Base-by-base conservation (phyloP, 1,140 invertebrate genomes). In the Ruditapes philippinarum region DNA sequence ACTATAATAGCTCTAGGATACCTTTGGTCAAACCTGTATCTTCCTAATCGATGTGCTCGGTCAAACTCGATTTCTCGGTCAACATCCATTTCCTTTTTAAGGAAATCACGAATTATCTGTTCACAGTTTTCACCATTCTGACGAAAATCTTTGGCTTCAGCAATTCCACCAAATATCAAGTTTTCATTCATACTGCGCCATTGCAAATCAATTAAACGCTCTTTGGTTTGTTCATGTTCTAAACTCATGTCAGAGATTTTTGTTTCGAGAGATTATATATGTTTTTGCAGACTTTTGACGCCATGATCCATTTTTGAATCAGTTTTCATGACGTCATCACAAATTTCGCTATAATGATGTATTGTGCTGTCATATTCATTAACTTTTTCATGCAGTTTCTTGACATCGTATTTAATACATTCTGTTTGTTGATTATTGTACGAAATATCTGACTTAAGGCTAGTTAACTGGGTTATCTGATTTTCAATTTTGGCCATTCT, bases 1-100 rank as follows among this genome's bases (percentile, higher is more conserved):
- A 38, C 51, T n/a, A 80, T 38, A 33, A 36, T 80, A n/a, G 78
- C 5, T 33, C 78, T 51, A 33, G 78, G 78, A n/a, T 28, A 49
- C 17, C 12, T 28, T 14, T 19, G 17, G 25, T 60, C 28, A 49
- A 17, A 19, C 2, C 31, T 57, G n/a, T 49, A 80, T 57, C 45
- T 19, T 9, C 78, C 78, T 36, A 80, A 28, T 28, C 78, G n/a
- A 22, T 57, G 42, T 33, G 33, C 78, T 28, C 51, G 9, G n/a
- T 80, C 78, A 54, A 80, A 33, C 14, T 40, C 5, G 19, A 80
- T 57, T 3, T 80, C 17, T 9, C 3, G 9, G 5, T 54, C 31
- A 28, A 80, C 40, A 28, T 33, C 33, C 28, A 80, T 40, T 80
- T 80, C 54, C 5, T 60, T 57, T 60, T 28, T 3, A 17, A 57